Percentiles rank a stretch among this genome's conserved stretches.
Conservation (phyloP, 2,888 invertebrate species). For the Ectropis crepuscularia region DNA sequence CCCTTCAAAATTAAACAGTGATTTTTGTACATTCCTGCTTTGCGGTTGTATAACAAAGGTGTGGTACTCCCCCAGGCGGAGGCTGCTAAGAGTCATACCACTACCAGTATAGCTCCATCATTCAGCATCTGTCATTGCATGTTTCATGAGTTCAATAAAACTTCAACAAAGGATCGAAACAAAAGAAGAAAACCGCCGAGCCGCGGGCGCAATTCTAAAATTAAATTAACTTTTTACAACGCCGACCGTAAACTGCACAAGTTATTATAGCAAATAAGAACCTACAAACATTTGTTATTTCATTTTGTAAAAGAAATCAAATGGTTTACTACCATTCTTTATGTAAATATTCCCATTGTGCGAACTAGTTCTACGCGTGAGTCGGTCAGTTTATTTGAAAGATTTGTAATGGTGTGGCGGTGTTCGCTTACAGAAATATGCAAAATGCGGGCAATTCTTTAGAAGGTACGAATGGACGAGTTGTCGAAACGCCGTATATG, state of each 20-base stretch:
- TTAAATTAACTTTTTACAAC: constrained; percentile 52
- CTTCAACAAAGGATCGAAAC: constrained; percentile 35
- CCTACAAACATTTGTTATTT: constrained; percentile 53
- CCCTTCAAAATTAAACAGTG: too few relatives aligned
- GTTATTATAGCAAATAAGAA: constrained; percentile 50
- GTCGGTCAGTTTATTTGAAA: constrained; percentile 28
- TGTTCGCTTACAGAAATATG: constrained; percentile 26
- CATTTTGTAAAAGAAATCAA: constrained; percentile 56
- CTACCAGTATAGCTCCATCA: background rate
- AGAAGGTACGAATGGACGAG: constrained; percentile 16
- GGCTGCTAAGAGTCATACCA: too few relatives aligned
- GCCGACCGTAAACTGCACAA: constrained; percentile 45
- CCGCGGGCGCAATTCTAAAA: constrained; percentile 39
- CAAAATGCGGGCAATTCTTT: constrained; percentile 24
- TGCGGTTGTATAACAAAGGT: too few relatives aligned
- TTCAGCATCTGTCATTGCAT: background rate
- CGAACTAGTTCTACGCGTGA: constrained; percentile 28
- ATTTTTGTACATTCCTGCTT: too few relatives aligned
- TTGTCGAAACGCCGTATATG: constrained; percentile 17
- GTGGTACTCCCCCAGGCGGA: too few relatives aligned
- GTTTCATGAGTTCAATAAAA: constrained; percentile 20
- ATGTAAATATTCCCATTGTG: constrained; percentile 63
- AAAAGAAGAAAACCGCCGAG: constrained; percentile 41
- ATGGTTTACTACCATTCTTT: constrained; percentile 54
- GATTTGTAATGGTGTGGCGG: constrained; percentile 28